Evolutionary conservation across 1,140 invertebrate species (phyloP).

Genomic region (honey bee (Apis mellifera)): DNA sequence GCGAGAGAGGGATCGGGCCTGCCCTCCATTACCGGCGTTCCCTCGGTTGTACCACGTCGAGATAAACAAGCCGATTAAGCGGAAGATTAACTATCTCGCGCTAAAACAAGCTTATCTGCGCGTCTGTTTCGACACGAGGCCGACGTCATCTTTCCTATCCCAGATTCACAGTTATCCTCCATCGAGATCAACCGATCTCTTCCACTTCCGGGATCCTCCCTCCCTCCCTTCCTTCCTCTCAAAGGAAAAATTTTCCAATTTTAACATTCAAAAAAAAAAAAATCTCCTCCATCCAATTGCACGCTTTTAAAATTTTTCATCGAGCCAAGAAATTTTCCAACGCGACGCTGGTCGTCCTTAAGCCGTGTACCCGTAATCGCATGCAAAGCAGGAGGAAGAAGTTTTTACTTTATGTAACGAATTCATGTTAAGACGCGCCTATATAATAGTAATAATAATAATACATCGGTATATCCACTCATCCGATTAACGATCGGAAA

Average conservation of each 20-base stretch:
- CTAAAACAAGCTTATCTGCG: constrained; percentile 50
- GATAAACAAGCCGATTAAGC: constrained; percentile 49
- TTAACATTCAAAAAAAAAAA: no score
- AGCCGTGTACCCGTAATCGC: not conserved
- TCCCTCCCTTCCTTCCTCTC: not conserved
- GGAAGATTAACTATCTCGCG: constrained; percentile 52
- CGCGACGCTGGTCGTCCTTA: not conserved
- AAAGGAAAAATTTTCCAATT: no score
- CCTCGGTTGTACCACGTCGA: constrained; percentile 45
- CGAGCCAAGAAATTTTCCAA: no score
- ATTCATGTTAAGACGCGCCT: constrained; percentile 33
- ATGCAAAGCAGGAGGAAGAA: constrained; percentile 36
- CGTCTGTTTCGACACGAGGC: constrained; percentile 45
- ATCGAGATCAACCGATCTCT: not conserved
- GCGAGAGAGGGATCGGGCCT: constrained; percentile 1
- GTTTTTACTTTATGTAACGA: constrained; percentile 59
- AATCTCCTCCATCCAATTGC: no score
- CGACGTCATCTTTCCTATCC: constrained; percentile 9
- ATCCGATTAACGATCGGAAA: constrained; percentile 53
- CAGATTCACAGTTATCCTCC: constrained; percentile 34
- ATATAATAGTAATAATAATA: constrained; percentile 17
- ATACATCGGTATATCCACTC: constrained; percentile 7
- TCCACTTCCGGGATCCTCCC: constrained; percentile 34
- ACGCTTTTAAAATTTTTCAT: no score
- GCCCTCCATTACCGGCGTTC: constrained; percentile 41